phyloP scores from a whole-genome alignment of 2,113 vertebrate species.

The Psilopogon haemacephalus region DNA sequence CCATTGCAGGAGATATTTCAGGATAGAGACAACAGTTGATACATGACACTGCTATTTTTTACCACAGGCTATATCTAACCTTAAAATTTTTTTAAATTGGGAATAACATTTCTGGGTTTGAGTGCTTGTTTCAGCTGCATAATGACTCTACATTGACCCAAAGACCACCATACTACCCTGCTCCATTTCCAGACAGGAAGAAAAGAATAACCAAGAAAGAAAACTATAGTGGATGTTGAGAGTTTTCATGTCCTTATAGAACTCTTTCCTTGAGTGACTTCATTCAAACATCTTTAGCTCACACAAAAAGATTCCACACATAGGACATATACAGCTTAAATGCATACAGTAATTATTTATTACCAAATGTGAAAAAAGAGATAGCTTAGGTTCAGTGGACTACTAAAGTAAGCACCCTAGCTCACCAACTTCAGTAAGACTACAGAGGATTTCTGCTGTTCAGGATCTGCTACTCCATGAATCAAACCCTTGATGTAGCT shows the following conservation, averaged over 20 bases:
- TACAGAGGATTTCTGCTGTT: background rate
- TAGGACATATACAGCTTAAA: background rate
- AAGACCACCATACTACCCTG: background rate
- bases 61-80: background rate
- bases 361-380: background rate
- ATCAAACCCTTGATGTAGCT: background rate
- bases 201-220: background rate
- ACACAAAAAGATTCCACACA: background rate
- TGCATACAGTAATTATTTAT: background rate
- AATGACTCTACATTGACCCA: background rate
- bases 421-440: background rate
- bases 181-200: background rate
- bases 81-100: background rate
- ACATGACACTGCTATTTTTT: background rate
- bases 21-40: background rate
- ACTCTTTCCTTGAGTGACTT: background rate
- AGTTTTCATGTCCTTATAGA: background rate
- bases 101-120: background rate
- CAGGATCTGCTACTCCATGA: background rate
- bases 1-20: background rate
- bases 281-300: background rate
- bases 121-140: background rate
- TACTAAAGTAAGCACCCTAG: background rate
- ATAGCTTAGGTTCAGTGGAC: background rate
- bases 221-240: fast-evolving